Conservation (phyloP, 1,140 invertebrate genomes). For the Galleria mellonella region DNA sequence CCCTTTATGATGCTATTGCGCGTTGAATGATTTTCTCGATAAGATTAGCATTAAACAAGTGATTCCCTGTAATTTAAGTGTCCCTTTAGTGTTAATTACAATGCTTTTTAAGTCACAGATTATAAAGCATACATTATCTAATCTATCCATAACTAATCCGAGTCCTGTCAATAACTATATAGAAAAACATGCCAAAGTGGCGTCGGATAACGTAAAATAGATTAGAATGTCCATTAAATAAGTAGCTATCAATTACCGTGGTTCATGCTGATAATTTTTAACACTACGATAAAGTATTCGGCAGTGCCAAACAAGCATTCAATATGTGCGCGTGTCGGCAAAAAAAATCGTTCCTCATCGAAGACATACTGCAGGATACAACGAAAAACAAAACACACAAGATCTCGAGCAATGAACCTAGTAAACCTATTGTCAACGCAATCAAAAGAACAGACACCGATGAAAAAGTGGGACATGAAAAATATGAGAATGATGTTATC, state of each 20-base stretch:
- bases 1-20: no score
- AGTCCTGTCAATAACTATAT: conserved; percentile 1
- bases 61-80: no score
- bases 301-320: conserved; percentile 40
- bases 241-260: conserved; percentile 65
- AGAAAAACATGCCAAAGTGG: conserved; percentile 1
- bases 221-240: conserved; percentile 62
- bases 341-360: conserved; percentile 61
- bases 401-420: conserved; percentile 30
- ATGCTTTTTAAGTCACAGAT: conserved; percentile 1
- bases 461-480: not conserved
- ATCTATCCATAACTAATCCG: conserved; percentile 1
- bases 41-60: no score
- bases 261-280: conserved; percentile 35
- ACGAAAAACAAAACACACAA: conserved; percentile 33
- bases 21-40: no score
- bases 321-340: conserved; percentile 62
- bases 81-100: conserved; percentile 1
- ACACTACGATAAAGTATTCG: conserved; percentile 46
- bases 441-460: not conserved
- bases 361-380: conserved; percentile 47
- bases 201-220: conserved; percentile 18
- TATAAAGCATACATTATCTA: conserved; percentile 1
- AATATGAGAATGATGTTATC: not conserved
- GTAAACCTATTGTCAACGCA: conserved; percentile 25